These are phyloP conservation scores for Yponomeuta plumbellus DNA, from an alignment of 2,888 invertebrate genomes.

Conservation along the genomic window DNA sequence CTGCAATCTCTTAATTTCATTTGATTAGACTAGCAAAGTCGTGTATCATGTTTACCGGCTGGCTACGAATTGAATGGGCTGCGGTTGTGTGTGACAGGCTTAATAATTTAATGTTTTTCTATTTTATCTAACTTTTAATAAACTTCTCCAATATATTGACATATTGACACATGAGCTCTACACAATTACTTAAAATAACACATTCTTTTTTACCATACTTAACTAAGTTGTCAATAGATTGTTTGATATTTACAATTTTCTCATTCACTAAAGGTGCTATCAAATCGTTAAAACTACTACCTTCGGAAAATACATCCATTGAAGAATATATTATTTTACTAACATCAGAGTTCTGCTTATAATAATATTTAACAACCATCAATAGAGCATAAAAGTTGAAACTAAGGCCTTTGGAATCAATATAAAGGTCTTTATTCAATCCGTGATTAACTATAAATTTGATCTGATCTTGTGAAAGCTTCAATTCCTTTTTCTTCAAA, in stretches of 20 bases:
- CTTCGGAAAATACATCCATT: constrained; percentile 52
- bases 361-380: constrained; percentile 65
- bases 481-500: constrained; percentile 44
- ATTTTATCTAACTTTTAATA: constrained; percentile 62
- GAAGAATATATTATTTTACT: constrained; percentile 65
- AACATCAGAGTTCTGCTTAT: constrained; percentile 53
- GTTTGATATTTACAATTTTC: constrained; percentile 45
- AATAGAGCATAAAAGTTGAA: constrained; percentile 78
- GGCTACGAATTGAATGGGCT: no score
- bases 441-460: constrained; percentile 79
- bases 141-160: constrained; percentile 66
- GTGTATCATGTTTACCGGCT: no score
- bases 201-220: constrained; percentile 31
- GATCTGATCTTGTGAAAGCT: constrained; percentile 74
- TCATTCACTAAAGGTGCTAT: constrained; percentile 53
- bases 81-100: no score
- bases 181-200: constrained; percentile 58
- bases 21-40: no score
- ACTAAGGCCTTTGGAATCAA: constrained; percentile 78
- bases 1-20: no score
- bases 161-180: constrained; percentile 65
- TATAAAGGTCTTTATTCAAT: constrained; percentile 78
- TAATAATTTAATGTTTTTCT: no score
- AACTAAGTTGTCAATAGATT: constrained; percentile 46
- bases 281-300: constrained; percentile 53